Evolutionary conservation across 2,888 invertebrate species (phyloP), one percentile per base, ranked within the genome.

Genomic region (Aleiodes alternator): DNA sequence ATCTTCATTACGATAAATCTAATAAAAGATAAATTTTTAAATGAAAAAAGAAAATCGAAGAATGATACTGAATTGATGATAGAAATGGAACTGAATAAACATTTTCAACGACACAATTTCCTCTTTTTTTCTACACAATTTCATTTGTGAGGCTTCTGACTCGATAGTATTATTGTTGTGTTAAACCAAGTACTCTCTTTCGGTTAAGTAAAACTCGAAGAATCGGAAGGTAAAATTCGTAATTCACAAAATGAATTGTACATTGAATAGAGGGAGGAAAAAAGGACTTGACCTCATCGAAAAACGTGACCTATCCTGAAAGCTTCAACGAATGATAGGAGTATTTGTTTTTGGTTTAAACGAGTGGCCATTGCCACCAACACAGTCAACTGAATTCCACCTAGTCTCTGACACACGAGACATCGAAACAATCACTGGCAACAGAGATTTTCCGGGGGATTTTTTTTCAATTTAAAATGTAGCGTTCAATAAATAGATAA

Each of bases 221-320:
- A 11, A 64, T 8, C 16, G 14, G 48, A 64, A 16, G 14, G 29
- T 16, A 64, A 64, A 64, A 64, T 64, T 2, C 14, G 43, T 64
- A 11, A 43, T 48, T 64, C 43, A 5, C 64, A 7, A 38, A 64
- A 64, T 29, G 68, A 68, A 6, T 51, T 51, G 68, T 53, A 29
- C n/a, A 23, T 29, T 51, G 68, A 51, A 51, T 50, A 68, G 68
- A 50, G 4, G n/a, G 51, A n/a, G 23, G 23, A 23, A 23, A 23
- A 23, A 68, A 68, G 29, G 12, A 34, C 68, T 68, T 68, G 68
- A 68, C 68, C 68, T 64, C 51, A 51, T 68, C n/a, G 53, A 68
- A 64, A 64, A 64, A 68, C 68, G 68, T 68, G 68, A 51, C 68
- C 68, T 51, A 68, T 68, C 50, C 51, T 34, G 34, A 31, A 51